These are phyloP conservation scores for Onychomys leucogaster DNA, from an alignment of 2,797 vertebrate genomes.

Conservation along the genomic window DNA sequence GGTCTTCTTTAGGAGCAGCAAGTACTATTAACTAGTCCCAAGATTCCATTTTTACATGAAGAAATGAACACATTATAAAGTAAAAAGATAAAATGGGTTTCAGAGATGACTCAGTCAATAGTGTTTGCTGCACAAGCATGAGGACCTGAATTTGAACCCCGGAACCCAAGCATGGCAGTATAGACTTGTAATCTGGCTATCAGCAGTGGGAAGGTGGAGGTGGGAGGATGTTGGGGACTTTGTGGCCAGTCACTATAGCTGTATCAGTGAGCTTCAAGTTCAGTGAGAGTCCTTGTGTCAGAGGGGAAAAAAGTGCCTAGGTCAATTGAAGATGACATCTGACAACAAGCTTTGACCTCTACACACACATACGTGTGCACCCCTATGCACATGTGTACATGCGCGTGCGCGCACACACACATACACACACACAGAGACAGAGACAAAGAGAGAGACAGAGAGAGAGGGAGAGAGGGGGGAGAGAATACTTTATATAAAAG, in stretches of 20 bases:
- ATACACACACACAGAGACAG: too few relatives aligned
- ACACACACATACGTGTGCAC: too few relatives aligned
- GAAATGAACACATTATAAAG: background rate
- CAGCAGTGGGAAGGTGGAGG: background rate
- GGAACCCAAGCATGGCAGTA: too few relatives aligned
- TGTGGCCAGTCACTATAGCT: background rate
- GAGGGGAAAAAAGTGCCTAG: background rate
- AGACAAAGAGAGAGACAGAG: too few relatives aligned
- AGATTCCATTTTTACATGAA: background rate
- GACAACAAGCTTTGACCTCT: background rate
- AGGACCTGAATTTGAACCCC: too few relatives aligned
- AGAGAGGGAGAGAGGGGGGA: too few relatives aligned
- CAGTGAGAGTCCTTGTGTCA: background rate
- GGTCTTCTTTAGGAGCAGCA: background rate
- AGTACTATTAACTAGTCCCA: background rate
- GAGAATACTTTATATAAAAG: background rate
- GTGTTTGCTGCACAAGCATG: background rate
- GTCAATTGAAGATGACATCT: background rate
- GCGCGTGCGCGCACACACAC: background rate
- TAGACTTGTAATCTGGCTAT: background rate
- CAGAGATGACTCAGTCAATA: background rate
- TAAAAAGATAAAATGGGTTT: background rate
- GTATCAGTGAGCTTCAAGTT: background rate
- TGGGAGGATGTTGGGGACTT: background rate
- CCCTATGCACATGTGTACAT: background rate